Evolutionary conservation across 2,797 vertebrate species (phyloP).

Genomic region (Tadarida brasiliensis): DNA sequence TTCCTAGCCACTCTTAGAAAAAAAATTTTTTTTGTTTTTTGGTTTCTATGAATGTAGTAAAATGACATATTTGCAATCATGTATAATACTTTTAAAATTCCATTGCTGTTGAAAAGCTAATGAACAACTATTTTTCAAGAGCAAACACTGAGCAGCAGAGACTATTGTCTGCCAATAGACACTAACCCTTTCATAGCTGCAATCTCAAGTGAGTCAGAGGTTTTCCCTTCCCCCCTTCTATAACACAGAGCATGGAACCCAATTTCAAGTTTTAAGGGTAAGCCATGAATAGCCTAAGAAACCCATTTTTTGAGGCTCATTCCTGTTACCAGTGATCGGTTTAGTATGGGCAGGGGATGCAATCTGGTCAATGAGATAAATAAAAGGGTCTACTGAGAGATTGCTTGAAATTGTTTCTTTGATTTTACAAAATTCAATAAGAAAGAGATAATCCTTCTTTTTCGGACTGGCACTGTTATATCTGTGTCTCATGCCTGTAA

Average conservation of each 20-base stretch:
- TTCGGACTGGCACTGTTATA: neutral
- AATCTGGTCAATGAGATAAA: neutral
- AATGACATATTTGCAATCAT: neutral
- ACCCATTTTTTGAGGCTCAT: neutral
- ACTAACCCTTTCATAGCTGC: neutral
- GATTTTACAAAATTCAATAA: neutral
- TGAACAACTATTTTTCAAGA: neutral
- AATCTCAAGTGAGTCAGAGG: neutral
- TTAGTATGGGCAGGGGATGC: neutral
- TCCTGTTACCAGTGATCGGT: neutral
- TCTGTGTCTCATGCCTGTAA: neutral
- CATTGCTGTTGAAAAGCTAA: neutral
- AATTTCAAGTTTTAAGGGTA: neutral
- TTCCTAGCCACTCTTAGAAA: neutral
- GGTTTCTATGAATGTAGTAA: neutral
- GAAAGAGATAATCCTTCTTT: neutral
- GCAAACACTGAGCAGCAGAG: neutral
- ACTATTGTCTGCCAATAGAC: neutral
- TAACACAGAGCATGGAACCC: neutral
- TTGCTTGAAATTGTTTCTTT: neutral
- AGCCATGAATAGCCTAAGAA: neutral
- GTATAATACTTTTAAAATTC: conserved; percentile 12
- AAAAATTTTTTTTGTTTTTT: neutral
- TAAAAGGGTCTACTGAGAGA: neutral
- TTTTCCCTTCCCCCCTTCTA: neutral